Evolutionary conservation across 2,888 invertebrate genomes (phyloP).

Genomic region (Exocentrus adspersus): DNA sequence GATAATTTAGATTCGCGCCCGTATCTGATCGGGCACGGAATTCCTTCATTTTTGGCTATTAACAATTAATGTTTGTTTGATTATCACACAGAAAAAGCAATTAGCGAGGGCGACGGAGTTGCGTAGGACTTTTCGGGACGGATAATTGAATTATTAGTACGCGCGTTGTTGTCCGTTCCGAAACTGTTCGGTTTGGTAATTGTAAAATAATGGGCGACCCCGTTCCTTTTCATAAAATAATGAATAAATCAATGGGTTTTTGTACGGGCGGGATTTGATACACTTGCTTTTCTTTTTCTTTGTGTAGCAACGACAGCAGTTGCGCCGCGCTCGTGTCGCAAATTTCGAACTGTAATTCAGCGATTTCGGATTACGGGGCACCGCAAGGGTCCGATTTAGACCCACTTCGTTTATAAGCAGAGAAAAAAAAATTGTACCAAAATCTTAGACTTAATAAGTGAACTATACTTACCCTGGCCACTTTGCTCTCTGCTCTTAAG

Average conservation of each 20-base stretch:
- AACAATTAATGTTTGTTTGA: constrained; percentile 41
- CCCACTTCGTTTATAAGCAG: no score
- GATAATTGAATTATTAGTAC: constrained; percentile 40
- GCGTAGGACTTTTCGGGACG: constrained; percentile 31
- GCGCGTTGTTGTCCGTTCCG: constrained; percentile 38
- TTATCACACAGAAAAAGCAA: constrained; percentile 37
- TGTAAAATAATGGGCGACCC: constrained; percentile 34
- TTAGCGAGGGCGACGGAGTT: constrained; percentile 29
- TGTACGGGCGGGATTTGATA: no score
- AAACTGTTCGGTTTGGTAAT: constrained; percentile 30
- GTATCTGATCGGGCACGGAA: constrained; percentile 51
- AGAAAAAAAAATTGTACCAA: no score
- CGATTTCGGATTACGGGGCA: no score
- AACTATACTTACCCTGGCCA: background rate
- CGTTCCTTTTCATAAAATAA: background rate
- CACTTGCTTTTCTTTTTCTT: no score
- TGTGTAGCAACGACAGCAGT: no score
- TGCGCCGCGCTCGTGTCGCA: no score
- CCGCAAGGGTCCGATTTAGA: no score
- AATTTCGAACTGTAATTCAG: no score
- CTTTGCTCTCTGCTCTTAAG: background rate
- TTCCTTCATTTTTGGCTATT: constrained; percentile 48
- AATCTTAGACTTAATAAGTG: no score
- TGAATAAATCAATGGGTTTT: no score
- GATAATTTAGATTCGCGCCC: constrained; percentile 41